Evolutionary conservation across 2,113 vertebrate species (phyloP).

Genomic region (Osmerus eperlanus): DNA sequence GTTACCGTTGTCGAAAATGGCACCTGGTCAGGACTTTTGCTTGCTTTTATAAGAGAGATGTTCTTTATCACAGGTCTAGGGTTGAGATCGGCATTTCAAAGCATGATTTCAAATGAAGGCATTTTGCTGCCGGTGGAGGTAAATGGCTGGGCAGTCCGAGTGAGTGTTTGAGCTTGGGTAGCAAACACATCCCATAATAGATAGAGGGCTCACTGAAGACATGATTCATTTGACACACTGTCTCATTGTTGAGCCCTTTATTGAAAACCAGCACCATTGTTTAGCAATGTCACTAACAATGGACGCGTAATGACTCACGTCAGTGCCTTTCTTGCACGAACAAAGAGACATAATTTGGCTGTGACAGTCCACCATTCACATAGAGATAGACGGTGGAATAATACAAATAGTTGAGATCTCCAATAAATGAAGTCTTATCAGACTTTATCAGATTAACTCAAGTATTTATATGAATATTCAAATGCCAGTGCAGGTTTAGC

Average conservation of each 20-base stretch:
- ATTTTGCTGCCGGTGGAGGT: background rate
- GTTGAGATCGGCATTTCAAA: background rate
- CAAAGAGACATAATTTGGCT: conserved; percentile 53
- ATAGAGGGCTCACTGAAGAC: conserved; percentile 31
- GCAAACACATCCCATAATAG: conserved; percentile 25
- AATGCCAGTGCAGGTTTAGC: conserved; percentile 26
- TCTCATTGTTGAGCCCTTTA: conserved; percentile 32
- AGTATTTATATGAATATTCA: conserved; percentile 2
- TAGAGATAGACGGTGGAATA: conserved; percentile 44
- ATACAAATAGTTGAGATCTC: conserved; percentile 47
- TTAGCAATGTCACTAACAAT: conserved; percentile 47
- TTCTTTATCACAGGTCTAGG: too few species aligned
- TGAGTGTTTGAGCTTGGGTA: background rate
- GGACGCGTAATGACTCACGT: conserved; percentile 54
- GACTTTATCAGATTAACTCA: background rate
- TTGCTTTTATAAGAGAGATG: too few species aligned
- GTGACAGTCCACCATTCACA: conserved; percentile 30
- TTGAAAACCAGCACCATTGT: conserved; percentile 46
- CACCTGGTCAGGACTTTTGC: too few species aligned
- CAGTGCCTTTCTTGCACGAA: conserved; percentile 40
- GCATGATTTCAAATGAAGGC: background rate
- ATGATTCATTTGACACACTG: conserved; percentile 56
- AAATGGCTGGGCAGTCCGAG: background rate
- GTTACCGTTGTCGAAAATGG: too few species aligned
- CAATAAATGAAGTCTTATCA: conserved; percentile 35